Conservation (phyloP, 2,888 invertebrate genomes). For the Metellina segmentata region DNA sequence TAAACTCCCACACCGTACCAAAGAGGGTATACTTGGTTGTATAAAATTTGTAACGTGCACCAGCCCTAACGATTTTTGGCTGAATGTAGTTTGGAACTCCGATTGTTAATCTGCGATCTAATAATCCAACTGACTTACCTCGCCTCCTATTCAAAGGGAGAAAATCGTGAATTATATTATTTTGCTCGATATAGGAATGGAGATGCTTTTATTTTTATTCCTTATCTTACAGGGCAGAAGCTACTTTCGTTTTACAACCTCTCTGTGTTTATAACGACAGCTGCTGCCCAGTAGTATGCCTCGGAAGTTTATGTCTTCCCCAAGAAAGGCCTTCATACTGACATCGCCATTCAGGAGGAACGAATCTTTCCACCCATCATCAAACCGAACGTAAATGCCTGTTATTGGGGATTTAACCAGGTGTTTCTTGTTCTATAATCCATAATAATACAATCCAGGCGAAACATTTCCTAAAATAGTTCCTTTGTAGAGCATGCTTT, state of each 20-base stretch:
- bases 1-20: no score
- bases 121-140: no score
- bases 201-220: neutral
- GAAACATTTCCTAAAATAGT: neutral
- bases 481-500: neutral
- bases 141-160: no score
- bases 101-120: no score
- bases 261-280: neutral
- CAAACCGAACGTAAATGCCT: neutral
- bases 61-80: no score
- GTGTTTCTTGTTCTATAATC: neutral
- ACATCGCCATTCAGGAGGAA: no score
- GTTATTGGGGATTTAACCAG: neutral
- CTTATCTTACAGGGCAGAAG: neutral
- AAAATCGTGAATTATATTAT: no score
- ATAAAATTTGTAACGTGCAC: no score
- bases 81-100: no score
- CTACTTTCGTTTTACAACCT: neutral
- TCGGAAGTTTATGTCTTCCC: neutral
- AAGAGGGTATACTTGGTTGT: no score
- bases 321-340: neutral
- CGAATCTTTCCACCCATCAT: neutral
- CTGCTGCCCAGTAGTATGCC: neutral
- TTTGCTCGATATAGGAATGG: no score
- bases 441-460: neutral